Base-by-base conservation (phyloP, 2,113 vertebrate species). In the Oceanites oceanicus region DNA sequence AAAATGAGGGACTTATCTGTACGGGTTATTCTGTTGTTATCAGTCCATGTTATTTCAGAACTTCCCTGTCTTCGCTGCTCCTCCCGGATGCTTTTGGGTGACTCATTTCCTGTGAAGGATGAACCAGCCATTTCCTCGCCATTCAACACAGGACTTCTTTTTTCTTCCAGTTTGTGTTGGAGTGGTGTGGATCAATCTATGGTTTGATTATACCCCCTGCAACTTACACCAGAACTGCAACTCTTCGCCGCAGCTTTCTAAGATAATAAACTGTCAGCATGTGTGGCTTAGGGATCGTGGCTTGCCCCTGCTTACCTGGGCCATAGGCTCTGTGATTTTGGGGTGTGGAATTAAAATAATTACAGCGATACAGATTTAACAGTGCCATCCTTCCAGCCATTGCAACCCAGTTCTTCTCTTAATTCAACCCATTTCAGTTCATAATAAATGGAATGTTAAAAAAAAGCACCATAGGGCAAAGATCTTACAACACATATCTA, bases 101-200 rank as follows among this genome's bases (percentile, higher is more conserved):
- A 97, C 93, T 97, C 96, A 97, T 97, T 97, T 97, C 97, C 97
- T 96, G 93, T 79, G 71, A 20, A 3, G 93, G 86, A 94, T 36
- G 38, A 88, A 90, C 70, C 62, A 72, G 96, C 94, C 94, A 66
- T 96, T 97, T 97, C 97, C 97, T 97, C 95, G 27, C 89, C 75
- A 10, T 65, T 87, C 49, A 71, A 42, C 61, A 15, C 42, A 12
- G 83, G n/a, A 50, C 34, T 44, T 56, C 70, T 88, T 71, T 47
- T 52, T 79, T 42, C 52, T 88, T 27, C 42, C 72, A 68, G 40
- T 29, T 20, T 6, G 38, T 15, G 52, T 34, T 47, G 61, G 61
- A 86, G 81, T 44, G 27, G 15, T 72, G 71, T n/a, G 59, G 73
- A 50, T 94, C 29, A 32, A 45, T 47, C 53, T 55, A 6, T 32